A percentile compares a stretch with the other conserved stretches of the same genome.
These are phyloP conservation scores for Ametastegia equiseti DNA, from an alignment of 2,888 invertebrate species.

Conservation along the genomic window DNA sequence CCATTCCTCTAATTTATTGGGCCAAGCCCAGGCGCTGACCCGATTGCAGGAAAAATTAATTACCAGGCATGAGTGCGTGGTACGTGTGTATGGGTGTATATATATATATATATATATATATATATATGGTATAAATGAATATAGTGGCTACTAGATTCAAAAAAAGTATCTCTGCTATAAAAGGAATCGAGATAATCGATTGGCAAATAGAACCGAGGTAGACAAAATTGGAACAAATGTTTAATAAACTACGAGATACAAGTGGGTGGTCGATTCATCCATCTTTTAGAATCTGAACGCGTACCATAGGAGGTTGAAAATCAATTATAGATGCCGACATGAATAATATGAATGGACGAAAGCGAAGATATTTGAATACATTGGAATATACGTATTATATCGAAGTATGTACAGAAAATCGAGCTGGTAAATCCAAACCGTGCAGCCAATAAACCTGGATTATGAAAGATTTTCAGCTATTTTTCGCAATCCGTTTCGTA, in stretches of 20 bases:
- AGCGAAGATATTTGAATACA: neutral
- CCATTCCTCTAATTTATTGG: slow-evolving; percentile 57
- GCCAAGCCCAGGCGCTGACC: slow-evolving; percentile 31
- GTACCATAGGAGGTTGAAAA: neutral
- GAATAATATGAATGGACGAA: neutral
- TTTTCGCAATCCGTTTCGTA: neutral
- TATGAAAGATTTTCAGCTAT: slow-evolving; percentile 24
- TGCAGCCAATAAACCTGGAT: slow-evolving; percentile 16
- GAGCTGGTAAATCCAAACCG: neutral
- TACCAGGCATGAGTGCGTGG: slow-evolving; percentile 4
- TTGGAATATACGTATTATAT: neutral
- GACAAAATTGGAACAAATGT: neutral
- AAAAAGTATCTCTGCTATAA: neutral
- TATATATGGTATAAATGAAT: neutral
- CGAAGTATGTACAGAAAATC: neutral
- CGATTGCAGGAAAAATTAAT: slow-evolving; percentile 40
- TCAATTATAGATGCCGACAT: neutral
- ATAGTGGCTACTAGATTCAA: too few species aligned
- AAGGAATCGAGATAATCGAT: neutral
- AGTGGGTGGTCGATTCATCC: neutral
- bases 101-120: neutral
- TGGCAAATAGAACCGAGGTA: neutral
- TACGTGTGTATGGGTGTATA: neutral
- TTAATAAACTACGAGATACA: neutral
- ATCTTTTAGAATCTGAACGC: neutral